phyloP scores from a whole-genome alignment of 2,113 vertebrate genomes.

The Sminthopsis crassicaudata region DNA sequence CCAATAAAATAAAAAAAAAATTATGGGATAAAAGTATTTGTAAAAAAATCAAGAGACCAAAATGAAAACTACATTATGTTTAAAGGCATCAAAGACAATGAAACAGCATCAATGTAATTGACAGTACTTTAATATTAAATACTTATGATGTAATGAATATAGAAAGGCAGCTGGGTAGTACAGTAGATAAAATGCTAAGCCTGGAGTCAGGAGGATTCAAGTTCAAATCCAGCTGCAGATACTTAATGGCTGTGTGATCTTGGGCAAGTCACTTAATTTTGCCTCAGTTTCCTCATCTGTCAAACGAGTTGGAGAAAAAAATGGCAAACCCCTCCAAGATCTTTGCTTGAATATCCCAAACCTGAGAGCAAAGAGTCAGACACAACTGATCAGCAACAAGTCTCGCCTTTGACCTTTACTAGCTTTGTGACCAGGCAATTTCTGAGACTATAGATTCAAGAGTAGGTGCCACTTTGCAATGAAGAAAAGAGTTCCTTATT shows the following conservation, averaged over 20 bases:
- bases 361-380: neutral
- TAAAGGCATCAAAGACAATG: neutral
- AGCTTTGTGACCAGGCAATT: neutral
- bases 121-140: neutral
- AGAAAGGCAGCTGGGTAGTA: neutral
- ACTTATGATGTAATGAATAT: neutral
- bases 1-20: neutral
- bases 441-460: neutral
- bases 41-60: neutral
- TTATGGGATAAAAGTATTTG: neutral
- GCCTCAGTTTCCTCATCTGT: neutral
- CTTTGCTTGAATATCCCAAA: too few relatives aligned
- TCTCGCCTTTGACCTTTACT: neutral
- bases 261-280: neutral
- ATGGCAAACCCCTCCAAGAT: too few relatives aligned
- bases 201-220: neutral
- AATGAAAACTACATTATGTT: neutral
- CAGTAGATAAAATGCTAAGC: neutral
- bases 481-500: neutral
- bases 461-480: neutral
- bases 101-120: neutral
- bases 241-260: neutral
- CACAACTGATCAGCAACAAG: neutral
- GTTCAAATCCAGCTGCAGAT: neutral
- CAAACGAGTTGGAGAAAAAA: too few relatives aligned